Percentiles rank a stretch among this genome's conserved stretches.
These are phyloP conservation scores for Enteromius radiatus DNA, from an alignment of 2,797 vertebrate species.

Conservation along the genomic window DNA sequence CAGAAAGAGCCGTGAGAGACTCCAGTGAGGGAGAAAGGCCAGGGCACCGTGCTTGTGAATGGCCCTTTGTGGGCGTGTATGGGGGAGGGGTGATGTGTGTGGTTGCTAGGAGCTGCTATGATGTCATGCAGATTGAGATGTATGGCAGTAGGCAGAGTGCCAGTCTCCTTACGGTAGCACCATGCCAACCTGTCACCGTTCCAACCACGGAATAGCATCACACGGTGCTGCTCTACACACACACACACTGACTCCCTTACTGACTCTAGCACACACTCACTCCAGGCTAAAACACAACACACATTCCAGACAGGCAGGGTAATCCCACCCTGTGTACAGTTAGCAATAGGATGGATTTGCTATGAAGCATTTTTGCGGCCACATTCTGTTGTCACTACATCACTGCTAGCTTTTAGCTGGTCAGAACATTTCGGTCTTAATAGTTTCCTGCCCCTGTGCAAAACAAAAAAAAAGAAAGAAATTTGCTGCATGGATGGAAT, in stretches of 20 bases:
- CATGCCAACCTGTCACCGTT: conserved; percentile 56
- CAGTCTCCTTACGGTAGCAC: conserved; percentile 54
- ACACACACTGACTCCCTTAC: conserved; percentile 19
- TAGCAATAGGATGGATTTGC: conserved; percentile 42
- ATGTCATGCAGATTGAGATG: conserved; percentile 67
- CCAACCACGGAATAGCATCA: conserved; percentile 51
- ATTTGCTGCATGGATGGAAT: conserved; percentile 18
- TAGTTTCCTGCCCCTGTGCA: conserved; percentile 35
- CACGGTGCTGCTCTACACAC: conserved; percentile 46
- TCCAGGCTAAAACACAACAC: conserved; percentile 45
- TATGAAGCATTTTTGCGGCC: conserved; percentile 39
- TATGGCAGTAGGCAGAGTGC: conserved; percentile 61
- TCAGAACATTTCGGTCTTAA: conserved; percentile 36
- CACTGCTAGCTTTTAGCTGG: conserved; percentile 32
- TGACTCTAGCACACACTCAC: conserved; percentile 34
- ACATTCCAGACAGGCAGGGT: conserved; percentile 52
- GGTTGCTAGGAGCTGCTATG: conserved; percentile 58
- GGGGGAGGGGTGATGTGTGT: conserved; percentile 48
- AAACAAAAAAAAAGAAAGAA: conserved; percentile 3
- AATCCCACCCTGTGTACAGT: conserved; percentile 50
- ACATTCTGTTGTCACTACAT: conserved; percentile 52
- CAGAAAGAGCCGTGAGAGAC: conserved; percentile 4
- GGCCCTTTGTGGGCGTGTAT: conserved; percentile 53
- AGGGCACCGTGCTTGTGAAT: conserved; percentile 36
- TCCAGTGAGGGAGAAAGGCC: conserved; percentile 16